Conservation (phyloP, 2,113 vertebrate species). For the Osmerus eperlanus region DNA sequence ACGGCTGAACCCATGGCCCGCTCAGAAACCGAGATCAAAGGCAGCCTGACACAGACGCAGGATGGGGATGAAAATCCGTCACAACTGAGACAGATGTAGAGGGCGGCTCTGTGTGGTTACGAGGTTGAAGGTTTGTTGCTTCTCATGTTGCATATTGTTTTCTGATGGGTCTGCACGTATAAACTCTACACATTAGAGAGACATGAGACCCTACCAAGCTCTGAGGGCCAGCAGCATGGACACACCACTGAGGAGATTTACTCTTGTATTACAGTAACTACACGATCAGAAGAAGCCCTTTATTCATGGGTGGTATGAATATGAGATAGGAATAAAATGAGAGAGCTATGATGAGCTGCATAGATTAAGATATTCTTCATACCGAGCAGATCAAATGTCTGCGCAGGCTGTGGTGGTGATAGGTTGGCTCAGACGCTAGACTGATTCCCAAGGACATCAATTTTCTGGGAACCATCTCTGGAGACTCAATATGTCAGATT, state of each 20-base stretch:
- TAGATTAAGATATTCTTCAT: neutral
- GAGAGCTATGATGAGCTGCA: too few relatives aligned
- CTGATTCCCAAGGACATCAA: conserved; percentile 25
- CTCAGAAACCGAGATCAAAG: conserved; percentile 24
- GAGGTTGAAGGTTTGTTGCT: neutral
- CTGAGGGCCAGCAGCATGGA: too few relatives aligned
- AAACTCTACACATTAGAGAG: neutral
- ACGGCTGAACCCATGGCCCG: neutral
- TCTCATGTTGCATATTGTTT: neutral
- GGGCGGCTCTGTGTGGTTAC: neutral
- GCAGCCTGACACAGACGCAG: conserved; percentile 19
- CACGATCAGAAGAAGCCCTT: too few relatives aligned
- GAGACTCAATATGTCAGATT: conserved; percentile 48
- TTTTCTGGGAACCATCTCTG: conserved; percentile 23
- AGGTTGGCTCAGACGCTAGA: conserved; percentile 5
- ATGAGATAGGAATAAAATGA: too few relatives aligned
- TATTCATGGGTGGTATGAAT: too few relatives aligned
- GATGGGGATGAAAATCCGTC: conserved; percentile 27
- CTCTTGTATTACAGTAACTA: too few relatives aligned
- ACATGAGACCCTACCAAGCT: neutral
- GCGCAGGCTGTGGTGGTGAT: neutral
- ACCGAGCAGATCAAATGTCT: neutral
- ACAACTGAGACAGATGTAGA: neutral
- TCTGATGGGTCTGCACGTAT: conserved; percentile 9
- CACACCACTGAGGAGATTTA: too few relatives aligned